These are phyloP conservation scores for Theodoxus fluviatilis DNA, from an alignment of 2,888 invertebrate species.

Conservation along the genomic window DNA sequence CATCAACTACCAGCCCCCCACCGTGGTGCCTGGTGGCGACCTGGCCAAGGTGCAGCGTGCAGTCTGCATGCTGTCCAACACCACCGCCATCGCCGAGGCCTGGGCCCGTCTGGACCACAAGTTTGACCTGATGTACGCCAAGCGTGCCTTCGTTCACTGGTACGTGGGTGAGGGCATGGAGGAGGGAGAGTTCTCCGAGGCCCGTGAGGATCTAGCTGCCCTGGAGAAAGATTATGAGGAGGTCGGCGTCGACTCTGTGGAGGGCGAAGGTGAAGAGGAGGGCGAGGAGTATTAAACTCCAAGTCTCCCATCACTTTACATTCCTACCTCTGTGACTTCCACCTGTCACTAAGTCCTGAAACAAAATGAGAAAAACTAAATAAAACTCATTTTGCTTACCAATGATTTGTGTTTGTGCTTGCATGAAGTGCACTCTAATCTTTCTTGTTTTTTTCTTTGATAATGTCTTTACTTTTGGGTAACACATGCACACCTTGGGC, in stretches of 20 bases:
- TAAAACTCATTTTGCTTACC: too few species aligned
- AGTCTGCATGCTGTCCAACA: conserved; percentile 86
- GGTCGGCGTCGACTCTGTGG: conserved; percentile 49
- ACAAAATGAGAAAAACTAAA: too few species aligned
- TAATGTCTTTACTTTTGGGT: too few species aligned
- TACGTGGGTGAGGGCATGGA: conserved; percentile 66
- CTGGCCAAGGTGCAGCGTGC: conserved; percentile 70
- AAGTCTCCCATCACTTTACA: too few species aligned
- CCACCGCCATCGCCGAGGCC: conserved; percentile 80
- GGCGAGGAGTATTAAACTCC: conserved; percentile 35
- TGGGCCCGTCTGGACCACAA: conserved; percentile 82
- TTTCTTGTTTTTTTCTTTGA: too few species aligned
- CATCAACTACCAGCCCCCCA: conserved; percentile 79
- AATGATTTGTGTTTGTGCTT: too few species aligned
- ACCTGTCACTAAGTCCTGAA: too few species aligned
- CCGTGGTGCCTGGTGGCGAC: conserved; percentile 65
- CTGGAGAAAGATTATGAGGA: conserved; percentile 53
- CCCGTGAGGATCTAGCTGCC: conserved; percentile 51
- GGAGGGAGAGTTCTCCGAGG: conserved; percentile 56
- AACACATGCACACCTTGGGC: too few species aligned
- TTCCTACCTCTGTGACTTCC: too few species aligned
- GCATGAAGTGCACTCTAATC: too few species aligned
- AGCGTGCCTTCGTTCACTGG: conserved; percentile 89
- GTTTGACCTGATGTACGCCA: conserved; percentile 81
- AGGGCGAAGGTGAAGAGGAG: conserved; percentile 34